phyloP scores from a whole-genome alignment of 2,888 invertebrate genomes.

The Spatulosminthurus flaviceps region DNA sequence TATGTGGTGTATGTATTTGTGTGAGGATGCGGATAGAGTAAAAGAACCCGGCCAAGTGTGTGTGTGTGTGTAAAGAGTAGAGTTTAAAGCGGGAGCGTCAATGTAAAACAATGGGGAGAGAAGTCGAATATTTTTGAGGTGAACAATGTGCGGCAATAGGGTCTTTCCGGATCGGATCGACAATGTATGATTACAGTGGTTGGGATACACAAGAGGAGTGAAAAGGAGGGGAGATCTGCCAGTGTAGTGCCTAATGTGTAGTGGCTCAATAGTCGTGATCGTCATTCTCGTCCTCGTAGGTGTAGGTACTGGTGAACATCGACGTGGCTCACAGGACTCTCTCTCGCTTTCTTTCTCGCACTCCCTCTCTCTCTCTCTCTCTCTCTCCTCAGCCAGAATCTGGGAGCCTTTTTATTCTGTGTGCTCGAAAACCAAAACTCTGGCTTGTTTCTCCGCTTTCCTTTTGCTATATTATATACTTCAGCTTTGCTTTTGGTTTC shows the following conservation, averaged over 20 bases:
- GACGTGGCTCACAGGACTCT: background rate
- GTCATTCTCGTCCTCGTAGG: conserved; percentile 15
- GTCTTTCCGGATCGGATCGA: conserved; percentile 37
- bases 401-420: background rate
- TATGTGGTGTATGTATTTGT: background rate
- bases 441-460: background rate
- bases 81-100: background rate
- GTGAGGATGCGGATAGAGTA: background rate
- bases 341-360: conserved; percentile 9
- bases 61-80: background rate
- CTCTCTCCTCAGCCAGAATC: background rate
- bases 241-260: conserved; percentile 6
- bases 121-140: conserved; percentile 42
- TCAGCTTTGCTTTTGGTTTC: background rate
- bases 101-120: conserved; percentile 37
- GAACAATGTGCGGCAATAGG: conserved; percentile 37
- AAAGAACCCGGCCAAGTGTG: background rate
- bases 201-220: conserved; percentile 5
- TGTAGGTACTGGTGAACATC: background rate
- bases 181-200: conserved; percentile 21
- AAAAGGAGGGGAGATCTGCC: conserved; percentile 21
- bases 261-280: conserved; percentile 20
- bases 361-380: conserved; percentile 5
- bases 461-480: background rate
- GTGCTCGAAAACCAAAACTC: background rate